These are phyloP conservation scores for Catocala fraxini DNA, from an alignment of 2,888 invertebrate genomes.

Conservation along the genomic window DNA sequence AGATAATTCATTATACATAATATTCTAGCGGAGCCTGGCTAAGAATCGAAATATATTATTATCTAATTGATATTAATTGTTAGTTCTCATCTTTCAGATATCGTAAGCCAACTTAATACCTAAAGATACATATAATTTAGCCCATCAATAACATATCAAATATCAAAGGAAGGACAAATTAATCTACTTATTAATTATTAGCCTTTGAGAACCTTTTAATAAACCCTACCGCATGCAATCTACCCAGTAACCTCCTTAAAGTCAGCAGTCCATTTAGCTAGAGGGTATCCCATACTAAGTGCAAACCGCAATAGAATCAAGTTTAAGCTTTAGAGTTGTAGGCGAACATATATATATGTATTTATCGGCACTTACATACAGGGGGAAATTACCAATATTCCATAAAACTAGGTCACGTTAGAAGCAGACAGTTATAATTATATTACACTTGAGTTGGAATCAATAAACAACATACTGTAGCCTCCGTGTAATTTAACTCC, in stretches of 20 bases:
- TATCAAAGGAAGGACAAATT: no score
- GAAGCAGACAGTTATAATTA: no score
- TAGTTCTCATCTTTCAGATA: no score
- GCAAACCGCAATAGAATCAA: conserved; percentile 21
- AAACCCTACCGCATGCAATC: conserved; percentile 8
- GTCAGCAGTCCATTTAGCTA: conserved; percentile 18
- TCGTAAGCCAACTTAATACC: no score
- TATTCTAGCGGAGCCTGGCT: no score
- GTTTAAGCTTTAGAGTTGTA: conserved; percentile 18
- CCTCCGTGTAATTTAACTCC: not conserved
- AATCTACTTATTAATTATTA: not conserved
- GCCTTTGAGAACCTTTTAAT: not conserved
- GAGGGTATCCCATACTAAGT: conserved; percentile 14
- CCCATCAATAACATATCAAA: no score
- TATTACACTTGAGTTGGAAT: not conserved
- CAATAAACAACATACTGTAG: not conserved
- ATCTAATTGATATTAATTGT: no score
- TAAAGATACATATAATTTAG: no score
- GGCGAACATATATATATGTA: conserved; percentile 2
- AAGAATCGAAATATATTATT: no score
- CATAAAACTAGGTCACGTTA: no score
- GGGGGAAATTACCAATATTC: not conserved
- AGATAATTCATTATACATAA: no score
- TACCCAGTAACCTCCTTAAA: conserved; percentile 11
- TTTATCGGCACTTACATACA: not conserved